Evolutionary conservation across 2,888 invertebrate genomes (phyloP).

Genomic region (Ctenicera cuprea): DNA sequence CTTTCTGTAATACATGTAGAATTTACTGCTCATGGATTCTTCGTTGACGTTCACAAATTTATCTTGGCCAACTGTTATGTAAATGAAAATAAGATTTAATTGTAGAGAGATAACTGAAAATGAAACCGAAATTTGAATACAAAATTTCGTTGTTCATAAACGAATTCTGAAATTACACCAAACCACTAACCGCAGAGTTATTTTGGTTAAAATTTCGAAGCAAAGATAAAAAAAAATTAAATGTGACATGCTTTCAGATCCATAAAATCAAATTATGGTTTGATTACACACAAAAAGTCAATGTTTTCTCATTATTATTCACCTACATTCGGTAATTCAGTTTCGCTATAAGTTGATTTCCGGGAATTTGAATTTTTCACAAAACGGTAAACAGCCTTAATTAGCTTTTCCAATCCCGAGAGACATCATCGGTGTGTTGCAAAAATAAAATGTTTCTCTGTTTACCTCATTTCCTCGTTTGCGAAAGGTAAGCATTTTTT

Average conservation of each 20-base stretch:
- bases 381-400: conserved; percentile 23
- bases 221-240: too few species aligned
- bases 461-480: conserved; percentile 33
- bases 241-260: too few species aligned
- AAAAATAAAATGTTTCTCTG: conserved; percentile 26
- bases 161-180: not conserved
- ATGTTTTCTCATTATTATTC: not conserved
- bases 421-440: not conserved
- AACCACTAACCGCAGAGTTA: not conserved
- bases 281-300: not conserved
- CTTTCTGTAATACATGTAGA: conserved; percentile 39
- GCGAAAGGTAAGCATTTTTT: conserved; percentile 43
- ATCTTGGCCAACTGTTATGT: conserved; percentile 27
- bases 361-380: conserved; percentile 10
- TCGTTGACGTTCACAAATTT: conserved; percentile 23
- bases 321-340: not conserved
- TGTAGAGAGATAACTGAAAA: not conserved
- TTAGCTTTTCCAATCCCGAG: conserved; percentile 12
- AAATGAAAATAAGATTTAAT: conserved; percentile 18
- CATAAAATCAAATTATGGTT: too few species aligned
- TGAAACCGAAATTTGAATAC: conserved; percentile 8
- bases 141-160: conserved; percentile 7
- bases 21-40: conserved; percentile 18
- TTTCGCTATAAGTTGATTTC: not conserved
- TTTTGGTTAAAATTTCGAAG: not conserved